A percentile compares a stretch with the other conserved stretches of the same genome.
phyloP scores from a whole-genome alignment of 2,113 vertebrate species.

The Cervus canadensis region DNA sequence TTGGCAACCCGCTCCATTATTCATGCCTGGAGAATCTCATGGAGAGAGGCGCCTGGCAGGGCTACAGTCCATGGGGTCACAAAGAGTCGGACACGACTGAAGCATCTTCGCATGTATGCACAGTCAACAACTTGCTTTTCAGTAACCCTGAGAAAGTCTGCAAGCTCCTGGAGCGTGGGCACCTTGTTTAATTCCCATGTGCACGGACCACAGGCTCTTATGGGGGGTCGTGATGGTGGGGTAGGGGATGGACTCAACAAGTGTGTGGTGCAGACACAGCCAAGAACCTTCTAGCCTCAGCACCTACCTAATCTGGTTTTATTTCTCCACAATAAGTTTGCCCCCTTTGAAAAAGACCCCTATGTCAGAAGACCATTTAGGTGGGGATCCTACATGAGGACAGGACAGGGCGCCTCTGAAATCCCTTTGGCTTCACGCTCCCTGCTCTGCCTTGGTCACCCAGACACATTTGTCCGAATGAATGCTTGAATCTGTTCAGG shows the following conservation, averaged over 20 bases:
- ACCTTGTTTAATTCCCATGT: background rate
- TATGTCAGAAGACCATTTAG: background rate
- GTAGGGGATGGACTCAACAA: background rate
- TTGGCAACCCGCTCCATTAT: background rate
- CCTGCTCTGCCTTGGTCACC: background rate
- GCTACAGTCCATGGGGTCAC: background rate
- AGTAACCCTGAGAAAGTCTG: background rate
- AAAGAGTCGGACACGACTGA: background rate
- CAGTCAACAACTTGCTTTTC: background rate
- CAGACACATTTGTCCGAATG: background rate
- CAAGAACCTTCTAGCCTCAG: background rate
- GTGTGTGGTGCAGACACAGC: background rate
- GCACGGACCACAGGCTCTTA: background rate
- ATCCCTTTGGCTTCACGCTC: background rate
- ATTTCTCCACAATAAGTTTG: background rate
- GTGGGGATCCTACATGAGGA: background rate
- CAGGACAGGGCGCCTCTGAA: accelerated
- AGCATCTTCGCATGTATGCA: background rate
- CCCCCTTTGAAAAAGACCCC: background rate
- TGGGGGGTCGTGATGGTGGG: background rate
- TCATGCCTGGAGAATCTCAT: background rate
- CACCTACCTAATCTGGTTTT: background rate
- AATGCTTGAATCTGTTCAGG: background rate
- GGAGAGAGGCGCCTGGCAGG: background rate
- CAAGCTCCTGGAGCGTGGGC: background rate